Percentiles rank a stretch among this genome's conserved stretches.
These are phyloP conservation scores for Eupithecia centaureata DNA, from an alignment of 2,888 invertebrate genomes.

Conservation along the genomic window DNA sequence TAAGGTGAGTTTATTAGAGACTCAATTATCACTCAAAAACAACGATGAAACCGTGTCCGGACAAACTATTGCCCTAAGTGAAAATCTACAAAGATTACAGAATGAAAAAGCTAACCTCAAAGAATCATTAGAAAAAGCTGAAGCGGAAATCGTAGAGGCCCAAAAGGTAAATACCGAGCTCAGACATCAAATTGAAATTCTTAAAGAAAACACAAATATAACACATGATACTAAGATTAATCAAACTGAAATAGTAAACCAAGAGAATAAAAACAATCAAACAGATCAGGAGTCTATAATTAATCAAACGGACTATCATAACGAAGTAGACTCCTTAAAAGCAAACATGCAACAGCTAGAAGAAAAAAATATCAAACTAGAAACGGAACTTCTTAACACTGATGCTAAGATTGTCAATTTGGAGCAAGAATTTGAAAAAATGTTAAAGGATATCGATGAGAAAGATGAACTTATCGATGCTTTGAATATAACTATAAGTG, in stretches of 20 bases:
- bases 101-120: conserved; percentile 16
- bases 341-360: conserved; percentile 42
- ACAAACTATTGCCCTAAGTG: conserved; percentile 49
- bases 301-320: conserved; percentile 18
- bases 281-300: conserved; percentile 24
- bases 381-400: conserved; percentile 61
- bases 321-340: conserved; percentile 54
- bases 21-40: conserved; percentile 32
- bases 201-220: conserved; percentile 8
- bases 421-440: conserved; percentile 70
- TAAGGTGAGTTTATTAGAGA: conserved; percentile 49
- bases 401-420: conserved; percentile 66
- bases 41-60: conserved; percentile 46
- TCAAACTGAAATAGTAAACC: conserved; percentile 39
- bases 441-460: conserved; percentile 69
- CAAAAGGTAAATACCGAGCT: conserved; percentile 15
- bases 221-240: conserved; percentile 5
- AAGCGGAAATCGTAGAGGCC: conserved; percentile 22
- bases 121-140: conserved; percentile 50
- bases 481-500: conserved; percentile 57
- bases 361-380: conserved; percentile 57
- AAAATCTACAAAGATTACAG: conserved; percentile 14
- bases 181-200: conserved; percentile 12
- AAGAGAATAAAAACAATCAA: conserved; percentile 45
- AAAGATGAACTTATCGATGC: conserved; percentile 69